phyloP scores from a whole-genome alignment of 2,888 invertebrate species.

The Cephus sareptanus region DNA sequence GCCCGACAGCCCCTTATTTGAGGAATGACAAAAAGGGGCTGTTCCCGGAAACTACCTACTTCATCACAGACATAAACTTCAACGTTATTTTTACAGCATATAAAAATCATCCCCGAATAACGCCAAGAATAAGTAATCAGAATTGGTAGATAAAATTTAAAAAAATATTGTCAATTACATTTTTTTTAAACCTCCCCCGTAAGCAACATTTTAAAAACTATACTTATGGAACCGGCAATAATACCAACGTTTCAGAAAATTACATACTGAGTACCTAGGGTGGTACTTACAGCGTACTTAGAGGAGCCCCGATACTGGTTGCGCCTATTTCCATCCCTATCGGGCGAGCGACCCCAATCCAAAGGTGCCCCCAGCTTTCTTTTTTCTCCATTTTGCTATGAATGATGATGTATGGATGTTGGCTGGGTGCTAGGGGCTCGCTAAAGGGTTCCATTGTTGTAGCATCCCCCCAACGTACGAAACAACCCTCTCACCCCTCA shows the following conservation, averaged over 20 bases:
- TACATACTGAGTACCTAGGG: background rate
- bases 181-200: background rate
- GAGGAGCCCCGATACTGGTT: conserved; percentile 25
- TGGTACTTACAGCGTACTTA: conserved; percentile 35
- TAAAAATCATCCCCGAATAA: background rate
- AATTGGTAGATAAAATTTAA: background rate
- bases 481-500: conserved; percentile 48
- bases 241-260: background rate
- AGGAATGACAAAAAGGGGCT: background rate
- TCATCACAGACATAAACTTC: background rate
- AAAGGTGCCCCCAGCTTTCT: conserved; percentile 56
- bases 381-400: conserved; percentile 43
- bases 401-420: conserved; percentile 67
- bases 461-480: conserved; percentile 43
- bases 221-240: background rate
- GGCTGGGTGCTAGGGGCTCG: conserved; percentile 62
- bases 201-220: background rate
- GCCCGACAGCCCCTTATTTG: background rate
- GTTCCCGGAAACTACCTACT: background rate
- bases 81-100: background rate
- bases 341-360: conserved; percentile 14
- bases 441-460: conserved; percentile 66
- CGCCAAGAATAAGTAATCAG: background rate
- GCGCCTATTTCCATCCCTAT: background rate
- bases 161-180: background rate